Percentiles rank a stretch among this genome's conserved stretches.
Evolutionary conservation across 1,140 invertebrate genomes (phyloP).

Genomic region (Papilio polyxenes): DNA sequence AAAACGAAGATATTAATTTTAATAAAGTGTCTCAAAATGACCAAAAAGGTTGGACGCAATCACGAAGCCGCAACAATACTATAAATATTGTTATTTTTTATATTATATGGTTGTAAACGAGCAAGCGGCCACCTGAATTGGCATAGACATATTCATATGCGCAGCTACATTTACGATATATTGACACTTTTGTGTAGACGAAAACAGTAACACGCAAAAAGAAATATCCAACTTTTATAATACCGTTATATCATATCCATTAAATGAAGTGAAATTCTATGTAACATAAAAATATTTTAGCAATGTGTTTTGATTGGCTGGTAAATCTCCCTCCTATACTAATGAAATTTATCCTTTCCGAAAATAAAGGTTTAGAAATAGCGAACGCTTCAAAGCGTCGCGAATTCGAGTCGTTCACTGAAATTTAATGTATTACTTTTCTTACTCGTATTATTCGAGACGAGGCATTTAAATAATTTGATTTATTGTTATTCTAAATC

Average conservation of each 20-base stretch:
- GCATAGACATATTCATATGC: no score
- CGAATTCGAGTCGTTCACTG: neutral
- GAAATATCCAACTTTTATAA: no score
- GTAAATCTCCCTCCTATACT: neutral
- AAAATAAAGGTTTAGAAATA: neutral
- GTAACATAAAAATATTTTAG: neutral
- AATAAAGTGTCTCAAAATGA: no score
- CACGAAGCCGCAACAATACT: no score
- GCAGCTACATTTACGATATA: no score
- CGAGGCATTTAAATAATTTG: conserved; percentile 20
- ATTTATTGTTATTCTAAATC: neutral
- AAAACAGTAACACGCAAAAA: no score
- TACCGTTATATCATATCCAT: neutral
- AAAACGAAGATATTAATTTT: no score
- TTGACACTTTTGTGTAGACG: no score
- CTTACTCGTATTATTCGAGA: neutral
- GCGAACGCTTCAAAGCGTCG: neutral
- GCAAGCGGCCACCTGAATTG: no score
- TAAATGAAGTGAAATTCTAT: neutral
- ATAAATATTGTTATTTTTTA: no score
- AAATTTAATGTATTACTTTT: conserved; percentile 7
- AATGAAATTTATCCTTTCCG: conserved; percentile 17
- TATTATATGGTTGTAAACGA: no score
- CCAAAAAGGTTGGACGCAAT: no score
- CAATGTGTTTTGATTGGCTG: conserved; percentile 21